Percentiles rank a stretch among this genome's conserved stretches.
phyloP scores from a whole-genome alignment of 2,797 vertebrate species.

The Manis pentadactyla region DNA sequence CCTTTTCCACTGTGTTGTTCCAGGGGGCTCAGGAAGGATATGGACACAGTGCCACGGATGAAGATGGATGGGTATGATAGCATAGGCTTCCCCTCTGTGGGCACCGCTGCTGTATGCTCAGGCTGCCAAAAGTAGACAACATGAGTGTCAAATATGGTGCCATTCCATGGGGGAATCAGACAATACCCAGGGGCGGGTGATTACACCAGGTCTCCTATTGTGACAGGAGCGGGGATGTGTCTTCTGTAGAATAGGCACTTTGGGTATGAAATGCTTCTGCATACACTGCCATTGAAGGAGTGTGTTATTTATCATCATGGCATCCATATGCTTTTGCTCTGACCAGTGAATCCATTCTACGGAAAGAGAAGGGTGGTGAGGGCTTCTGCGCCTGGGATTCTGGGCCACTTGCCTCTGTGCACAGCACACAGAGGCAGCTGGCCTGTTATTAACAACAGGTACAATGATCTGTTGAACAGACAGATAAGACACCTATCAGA shows the following conservation, averaged over 20 bases:
- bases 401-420: no score
- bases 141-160: background rate
- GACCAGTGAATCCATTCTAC: background rate
- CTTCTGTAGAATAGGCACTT: background rate
- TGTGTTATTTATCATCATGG: background rate
- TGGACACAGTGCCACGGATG: no score
- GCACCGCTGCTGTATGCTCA: no score
- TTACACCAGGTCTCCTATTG: background rate
- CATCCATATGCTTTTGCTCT: background rate
- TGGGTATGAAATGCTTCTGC: background rate
- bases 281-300: background rate
- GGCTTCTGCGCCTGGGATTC: background rate
- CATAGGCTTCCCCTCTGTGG: background rate
- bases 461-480: no score
- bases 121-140: background rate
- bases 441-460: background rate
- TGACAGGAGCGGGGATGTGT: background rate
- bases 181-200: background rate
- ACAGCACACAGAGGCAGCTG: background rate
- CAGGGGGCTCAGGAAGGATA: no score
- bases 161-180: background rate
- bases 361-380: background rate
- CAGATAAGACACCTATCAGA: background rate
- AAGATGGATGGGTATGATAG: background rate
- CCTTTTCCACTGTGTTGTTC: background rate